phyloP scores from a whole-genome alignment of 92 coral and sea anemone genomes.

The Paramuricea clavata region DNA sequence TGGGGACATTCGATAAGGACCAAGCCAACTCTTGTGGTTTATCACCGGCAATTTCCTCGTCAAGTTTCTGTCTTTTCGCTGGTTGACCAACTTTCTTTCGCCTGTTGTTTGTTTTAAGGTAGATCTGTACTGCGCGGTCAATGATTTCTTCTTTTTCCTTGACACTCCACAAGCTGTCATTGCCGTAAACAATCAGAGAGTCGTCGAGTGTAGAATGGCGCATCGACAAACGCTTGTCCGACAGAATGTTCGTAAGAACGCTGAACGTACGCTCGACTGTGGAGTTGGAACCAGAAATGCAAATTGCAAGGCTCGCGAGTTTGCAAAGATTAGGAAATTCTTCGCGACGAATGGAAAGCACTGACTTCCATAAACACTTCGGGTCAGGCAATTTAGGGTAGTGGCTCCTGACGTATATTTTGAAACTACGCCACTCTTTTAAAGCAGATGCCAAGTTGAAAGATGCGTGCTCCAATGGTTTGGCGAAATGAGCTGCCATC shows the following conservation, averaged over 20 bases:
- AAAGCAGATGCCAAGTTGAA: slow-evolving; percentile 44
- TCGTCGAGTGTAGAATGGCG: slow-evolving; percentile 45
- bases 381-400: slow-evolving; percentile 55
- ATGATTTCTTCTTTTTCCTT: no score
- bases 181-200: no score
- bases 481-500: slow-evolving; percentile 54
- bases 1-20: slow-evolving; percentile 40
- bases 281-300: slow-evolving; percentile 51
- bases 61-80: no score
- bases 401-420: slow-evolving; percentile 52
- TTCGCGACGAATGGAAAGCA: slow-evolving; percentile 52
- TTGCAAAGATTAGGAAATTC: slow-evolving; percentile 51
- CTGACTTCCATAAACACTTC: slow-evolving; percentile 58
- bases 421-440: slow-evolving; percentile 53
- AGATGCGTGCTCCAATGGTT: slow-evolving; percentile 57
- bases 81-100: no score
- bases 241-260: slow-evolving; percentile 39
- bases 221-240: slow-evolving; percentile 38
- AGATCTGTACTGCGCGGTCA: no score
- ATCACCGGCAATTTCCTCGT: no score
- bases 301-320: slow-evolving; percentile 35
- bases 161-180: no score
- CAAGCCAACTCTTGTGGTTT: no score
- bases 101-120: no score
- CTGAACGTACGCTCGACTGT: slow-evolving; percentile 28